A percentile compares a stretch with the other conserved stretches of the same genome.
These are phyloP conservation scores for Monopterus albus DNA, from an alignment of 2,113 vertebrate genomes.

Conservation along the genomic window DNA sequence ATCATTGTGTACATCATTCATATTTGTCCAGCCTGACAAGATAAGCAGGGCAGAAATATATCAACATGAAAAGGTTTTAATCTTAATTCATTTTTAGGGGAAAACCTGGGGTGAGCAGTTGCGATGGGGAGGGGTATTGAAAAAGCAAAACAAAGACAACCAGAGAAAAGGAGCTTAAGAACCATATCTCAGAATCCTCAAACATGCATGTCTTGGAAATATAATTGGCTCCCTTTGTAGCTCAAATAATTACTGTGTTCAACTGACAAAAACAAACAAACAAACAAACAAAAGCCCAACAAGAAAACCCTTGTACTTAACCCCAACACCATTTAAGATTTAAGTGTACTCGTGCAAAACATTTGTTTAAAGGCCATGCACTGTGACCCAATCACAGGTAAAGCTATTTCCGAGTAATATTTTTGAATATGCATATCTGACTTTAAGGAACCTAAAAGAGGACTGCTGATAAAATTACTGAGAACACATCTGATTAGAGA, in stretches of 20 bases:
- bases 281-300: too few species aligned
- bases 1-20: conserved; percentile 59
- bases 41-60: conserved; percentile 69
- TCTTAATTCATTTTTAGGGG: conserved; percentile 55
- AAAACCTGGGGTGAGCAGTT: too few species aligned
- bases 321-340: background rate
- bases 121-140: too few species aligned
- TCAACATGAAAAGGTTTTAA: conserved; percentile 65
- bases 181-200: background rate
- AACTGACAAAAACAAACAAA: background rate
- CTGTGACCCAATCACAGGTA: background rate
- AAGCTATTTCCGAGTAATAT: background rate
- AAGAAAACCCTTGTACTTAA: too few species aligned
- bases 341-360: too few species aligned
- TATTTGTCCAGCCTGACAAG: conserved; percentile 75
- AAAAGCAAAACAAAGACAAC: too few species aligned
- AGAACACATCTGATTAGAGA: too few species aligned
- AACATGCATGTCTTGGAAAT: too few species aligned
- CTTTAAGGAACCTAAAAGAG: background rate
- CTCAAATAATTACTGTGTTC: background rate
- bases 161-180: too few species aligned
- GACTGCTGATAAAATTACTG: too few species aligned
- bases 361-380: too few species aligned
- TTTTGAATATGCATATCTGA: background rate
- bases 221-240: background rate